Conservation (phyloP, 2,113 vertebrate genomes). For the Tricholaema leucomelas region DNA sequence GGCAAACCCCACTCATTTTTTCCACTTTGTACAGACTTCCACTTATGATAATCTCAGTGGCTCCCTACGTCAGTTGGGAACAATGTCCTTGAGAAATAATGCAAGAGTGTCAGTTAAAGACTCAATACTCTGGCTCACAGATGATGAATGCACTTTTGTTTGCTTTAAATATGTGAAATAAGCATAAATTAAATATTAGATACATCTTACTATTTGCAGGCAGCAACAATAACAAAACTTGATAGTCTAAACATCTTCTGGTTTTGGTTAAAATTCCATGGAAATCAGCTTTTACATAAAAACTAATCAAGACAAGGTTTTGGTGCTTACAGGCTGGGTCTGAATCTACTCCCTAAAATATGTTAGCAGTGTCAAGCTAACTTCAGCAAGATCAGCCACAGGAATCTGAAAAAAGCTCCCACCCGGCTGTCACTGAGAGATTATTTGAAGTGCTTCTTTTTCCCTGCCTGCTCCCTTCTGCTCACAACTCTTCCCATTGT, state of each 20-base stretch:
- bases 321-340: neutral
- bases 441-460: neutral
- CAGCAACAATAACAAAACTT: neutral
- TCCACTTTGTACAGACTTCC: neutral
- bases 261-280: neutral
- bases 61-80: neutral
- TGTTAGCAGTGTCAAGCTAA: neutral
- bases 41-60: neutral
- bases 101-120: neutral
- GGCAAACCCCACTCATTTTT: neutral
- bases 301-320: neutral
- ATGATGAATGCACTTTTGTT: neutral
- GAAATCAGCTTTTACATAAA: neutral
- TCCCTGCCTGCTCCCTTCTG: neutral
- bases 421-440: neutral
- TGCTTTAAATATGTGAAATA: conserved; percentile 16
- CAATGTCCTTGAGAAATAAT: neutral
- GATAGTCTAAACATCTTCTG: neutral
- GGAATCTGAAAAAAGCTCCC: neutral
- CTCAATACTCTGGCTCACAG: neutral
- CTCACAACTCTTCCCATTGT: neutral
- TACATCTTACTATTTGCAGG: neutral
- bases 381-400: neutral
- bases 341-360: neutral
- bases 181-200: neutral